Evolutionary conservation across 2,113 vertebrate species (phyloP).

Genomic region (Passer domesticus): DNA sequence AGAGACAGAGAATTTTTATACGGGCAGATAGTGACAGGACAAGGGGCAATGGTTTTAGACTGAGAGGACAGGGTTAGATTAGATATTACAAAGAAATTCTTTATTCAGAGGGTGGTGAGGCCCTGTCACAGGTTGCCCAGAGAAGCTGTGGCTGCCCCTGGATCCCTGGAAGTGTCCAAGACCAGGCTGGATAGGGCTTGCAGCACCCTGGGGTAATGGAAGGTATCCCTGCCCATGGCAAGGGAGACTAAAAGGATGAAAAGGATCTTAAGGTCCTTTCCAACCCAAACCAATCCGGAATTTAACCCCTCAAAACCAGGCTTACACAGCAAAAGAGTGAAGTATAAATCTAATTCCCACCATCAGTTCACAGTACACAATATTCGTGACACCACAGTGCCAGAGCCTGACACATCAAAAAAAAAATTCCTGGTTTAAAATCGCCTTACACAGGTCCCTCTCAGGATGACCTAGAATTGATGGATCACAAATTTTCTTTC

Average conservation of each 20-base stretch:
- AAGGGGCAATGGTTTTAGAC: background rate
- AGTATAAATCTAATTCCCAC: background rate
- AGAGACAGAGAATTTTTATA: background rate
- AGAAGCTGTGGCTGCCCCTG: background rate
- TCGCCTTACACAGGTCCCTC: background rate
- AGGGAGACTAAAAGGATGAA: background rate
- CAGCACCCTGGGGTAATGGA: background rate
- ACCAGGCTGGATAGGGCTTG: fast-evolving
- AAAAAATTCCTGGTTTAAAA: background rate
- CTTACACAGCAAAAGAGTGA: background rate
- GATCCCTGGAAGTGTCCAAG: background rate
- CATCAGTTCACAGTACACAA: background rate
- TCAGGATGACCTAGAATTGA: background rate
- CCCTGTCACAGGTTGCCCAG: background rate
- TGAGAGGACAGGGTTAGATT: background rate
- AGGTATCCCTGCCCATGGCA: background rate
- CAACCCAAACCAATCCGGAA: background rate
- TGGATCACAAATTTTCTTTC: background rate
- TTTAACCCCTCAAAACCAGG: background rate
- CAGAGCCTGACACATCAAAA: background rate
- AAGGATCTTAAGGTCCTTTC: background rate
- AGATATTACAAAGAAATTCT: background rate
- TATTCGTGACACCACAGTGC: fast-evolving
- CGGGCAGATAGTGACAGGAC: background rate
- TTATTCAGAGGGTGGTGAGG: background rate